Evolutionary conservation across 1,140 invertebrate species (phyloP).

Genomic region (Apis florea): DNA sequence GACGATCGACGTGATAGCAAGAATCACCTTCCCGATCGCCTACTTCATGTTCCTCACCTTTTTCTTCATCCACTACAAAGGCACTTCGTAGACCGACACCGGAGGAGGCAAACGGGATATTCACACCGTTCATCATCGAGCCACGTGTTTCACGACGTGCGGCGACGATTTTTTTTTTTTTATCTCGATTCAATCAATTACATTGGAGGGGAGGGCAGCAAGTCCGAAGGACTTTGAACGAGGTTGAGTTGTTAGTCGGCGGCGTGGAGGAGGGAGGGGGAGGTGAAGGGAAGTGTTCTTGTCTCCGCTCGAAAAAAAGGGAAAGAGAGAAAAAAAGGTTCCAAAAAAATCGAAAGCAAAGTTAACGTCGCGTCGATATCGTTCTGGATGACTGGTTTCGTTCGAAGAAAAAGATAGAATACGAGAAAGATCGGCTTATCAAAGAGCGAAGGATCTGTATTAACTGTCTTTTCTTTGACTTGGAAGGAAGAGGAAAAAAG

Average conservation of each 20-base stretch:
- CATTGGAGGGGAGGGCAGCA: too few relatives aligned
- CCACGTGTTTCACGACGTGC: background rate
- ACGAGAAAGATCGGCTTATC: too few relatives aligned
- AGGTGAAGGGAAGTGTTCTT: background rate
- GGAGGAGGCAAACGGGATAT: background rate
- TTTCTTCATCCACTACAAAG: slow-evolving; percentile 95
- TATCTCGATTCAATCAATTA: background rate
- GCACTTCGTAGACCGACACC: slow-evolving; percentile 76
- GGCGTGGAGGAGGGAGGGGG: background rate
- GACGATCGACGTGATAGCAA: slow-evolving; percentile 95
- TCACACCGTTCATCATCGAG: slow-evolving; percentile 38
- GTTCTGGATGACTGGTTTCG: background rate
- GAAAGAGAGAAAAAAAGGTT: background rate
- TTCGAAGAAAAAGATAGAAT: background rate
- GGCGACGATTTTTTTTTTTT: background rate
- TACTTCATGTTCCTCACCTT: slow-evolving; percentile 96
- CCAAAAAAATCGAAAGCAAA: background rate
- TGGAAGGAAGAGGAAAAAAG: background rate
- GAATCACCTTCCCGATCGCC: slow-evolving; percentile 94
- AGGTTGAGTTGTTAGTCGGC: too few relatives aligned
- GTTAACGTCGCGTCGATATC: background rate
- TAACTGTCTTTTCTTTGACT: background rate
- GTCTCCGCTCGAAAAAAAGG: background rate
- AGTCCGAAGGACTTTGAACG: background rate
- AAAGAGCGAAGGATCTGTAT: background rate